These are phyloP conservation scores for Phortica magna DNA, from an alignment of 2,888 invertebrate genomes.

Conservation along the genomic window DNA sequence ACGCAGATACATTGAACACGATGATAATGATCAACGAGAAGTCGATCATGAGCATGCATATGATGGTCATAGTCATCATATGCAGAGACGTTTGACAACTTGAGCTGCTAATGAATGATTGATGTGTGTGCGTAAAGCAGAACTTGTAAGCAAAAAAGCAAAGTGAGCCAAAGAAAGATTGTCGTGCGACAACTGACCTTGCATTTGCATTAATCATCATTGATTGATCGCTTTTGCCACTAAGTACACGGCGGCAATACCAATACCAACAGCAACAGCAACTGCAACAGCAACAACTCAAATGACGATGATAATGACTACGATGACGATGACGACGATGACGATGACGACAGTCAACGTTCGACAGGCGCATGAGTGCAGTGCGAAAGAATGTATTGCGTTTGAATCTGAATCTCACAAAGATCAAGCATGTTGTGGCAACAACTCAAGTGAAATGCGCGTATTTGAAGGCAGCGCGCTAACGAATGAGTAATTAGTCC, in stretches of 20 bases:
- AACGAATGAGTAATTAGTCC: conserved; percentile 71
- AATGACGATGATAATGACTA: not conserved
- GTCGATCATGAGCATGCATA: conserved; percentile 26
- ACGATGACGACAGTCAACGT: conserved; percentile 26
- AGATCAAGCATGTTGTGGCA: conserved; percentile 49
- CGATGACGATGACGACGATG: too few species aligned
- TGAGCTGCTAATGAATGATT: conserved; percentile 73
- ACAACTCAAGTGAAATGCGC: conserved; percentile 48
- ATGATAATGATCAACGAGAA: conserved; percentile 50
- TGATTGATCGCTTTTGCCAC: conserved; percentile 69
- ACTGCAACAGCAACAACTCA: too few species aligned
- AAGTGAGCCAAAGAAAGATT: conserved; percentile 23
- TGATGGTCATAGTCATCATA: conserved; percentile 32
- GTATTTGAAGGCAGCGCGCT: conserved; percentile 48
- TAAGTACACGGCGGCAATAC: conserved; percentile 54
- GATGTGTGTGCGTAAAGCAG: conserved; percentile 61
- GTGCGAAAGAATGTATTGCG: not conserved
- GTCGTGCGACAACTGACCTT: conserved; percentile 62
- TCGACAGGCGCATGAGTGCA: conserved; percentile 21
- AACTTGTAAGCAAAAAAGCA: conserved; percentile 31
- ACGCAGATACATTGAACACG: conserved; percentile 14
- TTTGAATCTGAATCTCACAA: not conserved
- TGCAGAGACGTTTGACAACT: conserved; percentile 56
- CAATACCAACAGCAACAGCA: conserved; percentile 17
- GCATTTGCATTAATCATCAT: conserved; percentile 72